Base-by-base conservation (phyloP, 1,140 invertebrate genomes). In the Drosophila mayri region DNA sequence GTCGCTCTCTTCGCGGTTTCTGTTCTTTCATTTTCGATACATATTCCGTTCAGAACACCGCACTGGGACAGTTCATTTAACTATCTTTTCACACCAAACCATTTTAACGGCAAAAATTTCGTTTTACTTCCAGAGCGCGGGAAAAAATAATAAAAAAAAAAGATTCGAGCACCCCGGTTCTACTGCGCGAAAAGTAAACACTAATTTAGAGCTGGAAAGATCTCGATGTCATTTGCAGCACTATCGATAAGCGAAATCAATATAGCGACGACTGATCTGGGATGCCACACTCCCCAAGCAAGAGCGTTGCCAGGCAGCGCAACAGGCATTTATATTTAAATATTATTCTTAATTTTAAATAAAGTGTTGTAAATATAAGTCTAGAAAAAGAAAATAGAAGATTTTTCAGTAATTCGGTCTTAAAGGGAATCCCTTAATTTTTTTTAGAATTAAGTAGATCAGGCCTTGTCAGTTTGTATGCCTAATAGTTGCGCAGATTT, bases 1-100 rank as follows among this genome's bases (percentile, higher is more conserved):
- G 57, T 49, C 55, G 47, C 57, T 73, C 55, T 72, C 58, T 22
- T 22, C 22, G 22, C 22, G 22, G 22, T 22, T 3, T 35, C 25
- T 30, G 71, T 40, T 65, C 54, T 76, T 77, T 68, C 74, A 77
- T 77, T 77, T 77, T 77, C 55, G 38, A 66, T 25, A 68, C 63
- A 76, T 76, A 54, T 54, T 28, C 43, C 66, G 49, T 25, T 46
- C 25, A 35, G 14, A 67, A 47, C 59, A 61, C 46, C 47, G 18
- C 37, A 67, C 20, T 20, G 16, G 50, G 32, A 54, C 40, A 30
- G 9, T 41, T 43, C n/a, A 30, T 28, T 68, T 18, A 35, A 32
- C 50, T 41, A 12, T 54, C n/a, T 25, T 20, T 25, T 25, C 35
- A 38, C 52, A 68, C 44, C 18, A 68, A 66, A 38, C 49, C 11